Base-by-base conservation (phyloP, 2,113 vertebrate species). In the Galemys pyrenaicus region DNA sequence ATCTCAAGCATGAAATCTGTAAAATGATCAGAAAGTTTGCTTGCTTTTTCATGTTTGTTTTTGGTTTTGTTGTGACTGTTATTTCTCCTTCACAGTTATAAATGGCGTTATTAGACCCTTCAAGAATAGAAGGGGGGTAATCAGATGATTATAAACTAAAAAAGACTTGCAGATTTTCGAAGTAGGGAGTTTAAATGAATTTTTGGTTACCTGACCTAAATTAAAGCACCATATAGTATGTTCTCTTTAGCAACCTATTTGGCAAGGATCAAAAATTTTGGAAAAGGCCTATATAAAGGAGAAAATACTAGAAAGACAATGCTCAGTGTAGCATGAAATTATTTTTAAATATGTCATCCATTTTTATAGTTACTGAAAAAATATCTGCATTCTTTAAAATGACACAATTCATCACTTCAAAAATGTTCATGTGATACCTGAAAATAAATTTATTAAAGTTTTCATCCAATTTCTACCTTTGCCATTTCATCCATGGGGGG, bases 301-400 rank as follows among this genome's bases (percentile, higher is more conserved):
- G 46, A 83, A 87, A 85, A 58, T 44, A 51, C 10, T 49, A 85
- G 62, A 82, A 91, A 84, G n/a, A 67, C 44, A 93, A 54, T 54
- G 20, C 11, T 82, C 37, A 82, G 58, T n/a, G 5, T 64, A 65
- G 26, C 44, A 24, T 44, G 2, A 77, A 78, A 85, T 81, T 81
- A 54, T 87, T 96, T 79, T 94, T 28, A 92, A 73, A 70, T n/a
- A 10, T 60, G 51, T 17, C 51, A 19, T 49, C 26, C 56, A 73
- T 54, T 88, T 65, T 64, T 70, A 75, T 58, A 82, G 20, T 67
- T 19, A 89, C 6, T 19, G 30, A 70, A 92, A 74, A 78, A 89
- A 65, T 64, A 12, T 79, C 89, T 64, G 28, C 9, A 44, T 87
- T 89, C 12, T 39, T 87, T 89, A 32, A 49, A 22, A 83, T 6